Evolutionary conservation across 2,797 vertebrate genomes (phyloP), one percentile per base, ranked within the genome.

Genomic region (Tokudaia tokunoshimensis): DNA sequence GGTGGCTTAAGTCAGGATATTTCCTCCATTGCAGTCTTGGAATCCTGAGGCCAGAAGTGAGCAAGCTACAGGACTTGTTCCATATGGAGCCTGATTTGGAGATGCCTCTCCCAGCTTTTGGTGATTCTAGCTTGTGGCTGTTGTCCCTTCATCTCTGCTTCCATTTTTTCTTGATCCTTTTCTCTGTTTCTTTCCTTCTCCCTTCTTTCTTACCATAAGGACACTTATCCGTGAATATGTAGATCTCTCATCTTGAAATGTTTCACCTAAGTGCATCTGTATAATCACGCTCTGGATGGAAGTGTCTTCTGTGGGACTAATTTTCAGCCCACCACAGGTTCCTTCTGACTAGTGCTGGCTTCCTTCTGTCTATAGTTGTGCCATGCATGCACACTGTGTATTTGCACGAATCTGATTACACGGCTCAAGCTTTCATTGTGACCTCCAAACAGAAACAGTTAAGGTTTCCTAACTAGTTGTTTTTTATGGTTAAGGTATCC

Each of bases 221-320:
- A 92, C 22, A 82, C 9, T 70, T 41, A 59, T 9, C 63, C 57
- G 65, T 76, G 17, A 6, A 55, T 89, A 74, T 1, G 13, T 67
- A 61, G 10, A 52, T 83, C 26, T 91, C 57, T 78, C 31, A 86
- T 87, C 41, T 93, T 74, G 74, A 83, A n/a, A 83, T 86, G 67
- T 29, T 47, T 87, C 72, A 88, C 31, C 74, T 76, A 78, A 61
- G 65, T 65, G 17, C 1, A 81, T 80, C 76, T 90, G 10, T 52
- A 87, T 89, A 81, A 55, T 75, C 31, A 83, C 2, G 15, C 83
- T 95, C 15, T 4, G 57, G 37, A 10, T 93, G 31, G 65, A 37
- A 20, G 26, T 55, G 57, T 52, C 67, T 87, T 83, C 76, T 26
- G 44, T 34, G 34, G 63, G 0, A 31, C 29, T 63, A 92, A 31